Conservation (phyloP, 2,113 vertebrate species). For the Alosa alosa region DNA sequence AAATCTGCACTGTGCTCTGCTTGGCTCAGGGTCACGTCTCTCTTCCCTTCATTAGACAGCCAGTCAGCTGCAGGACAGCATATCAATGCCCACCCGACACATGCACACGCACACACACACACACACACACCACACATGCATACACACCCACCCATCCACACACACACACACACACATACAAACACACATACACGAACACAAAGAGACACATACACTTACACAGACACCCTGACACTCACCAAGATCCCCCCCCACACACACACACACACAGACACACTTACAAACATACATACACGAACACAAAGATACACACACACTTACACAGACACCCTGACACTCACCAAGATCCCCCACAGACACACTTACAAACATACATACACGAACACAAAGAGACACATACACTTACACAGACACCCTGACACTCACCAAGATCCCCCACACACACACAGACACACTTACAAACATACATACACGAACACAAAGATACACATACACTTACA, state of each 20-base stretch:
- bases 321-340: conserved; percentile 36
- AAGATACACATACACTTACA: conserved; percentile 3
- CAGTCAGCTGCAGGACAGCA: conserved; percentile 34
- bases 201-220: background rate
- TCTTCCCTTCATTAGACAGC: conserved; percentile 43
- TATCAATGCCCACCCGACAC: conserved; percentile 31
- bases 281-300: conserved; percentile 19
- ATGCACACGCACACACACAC: conserved; percentile 17
- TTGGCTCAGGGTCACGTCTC: conserved; percentile 40
- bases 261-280: conserved; percentile 17
- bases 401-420: background rate
- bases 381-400: conserved; percentile 5
- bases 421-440: too few relatives aligned
- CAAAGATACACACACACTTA: background rate
- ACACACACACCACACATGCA: conserved; percentile 34
- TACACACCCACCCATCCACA: background rate
- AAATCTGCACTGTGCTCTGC: conserved; percentile 29
- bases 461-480: conserved; percentile 13
- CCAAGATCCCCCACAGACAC: background rate
- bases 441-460: conserved; percentile 28
- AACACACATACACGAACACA: conserved; percentile 39
- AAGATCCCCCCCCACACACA: too few relatives aligned
- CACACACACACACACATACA: background rate
- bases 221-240: too few relatives aligned
- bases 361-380: conserved; percentile 28